Evolutionary conservation across 2,113 vertebrate genomes (phyloP).

Genomic region (Corythornis madagascariensis): DNA sequence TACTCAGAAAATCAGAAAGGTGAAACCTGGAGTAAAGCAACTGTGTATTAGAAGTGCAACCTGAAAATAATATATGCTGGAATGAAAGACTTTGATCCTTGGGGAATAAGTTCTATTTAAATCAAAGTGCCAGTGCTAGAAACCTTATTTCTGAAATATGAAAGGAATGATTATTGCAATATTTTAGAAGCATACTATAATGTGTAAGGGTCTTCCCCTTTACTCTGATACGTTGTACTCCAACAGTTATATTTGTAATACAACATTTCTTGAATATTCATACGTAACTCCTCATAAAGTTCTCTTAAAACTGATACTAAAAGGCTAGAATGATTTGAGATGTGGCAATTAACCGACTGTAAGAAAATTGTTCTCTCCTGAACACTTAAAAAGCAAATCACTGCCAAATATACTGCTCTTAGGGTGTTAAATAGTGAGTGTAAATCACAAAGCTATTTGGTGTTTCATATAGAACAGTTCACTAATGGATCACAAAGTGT

Average conservation of each 20-base stretch:
- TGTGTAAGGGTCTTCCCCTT: background rate
- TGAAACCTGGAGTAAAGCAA: background rate
- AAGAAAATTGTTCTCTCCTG: slow-evolving; percentile 18
- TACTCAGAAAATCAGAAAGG: background rate
- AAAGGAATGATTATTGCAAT: background rate
- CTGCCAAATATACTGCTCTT: slow-evolving; percentile 33
- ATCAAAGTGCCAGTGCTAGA: background rate
- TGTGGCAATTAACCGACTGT: slow-evolving; percentile 25
- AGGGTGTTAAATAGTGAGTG: background rate
- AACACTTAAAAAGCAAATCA: background rate
- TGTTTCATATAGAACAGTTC: background rate
- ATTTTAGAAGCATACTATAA: background rate
- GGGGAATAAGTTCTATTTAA: background rate
- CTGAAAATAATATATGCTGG: background rate
- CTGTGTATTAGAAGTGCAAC: background rate
- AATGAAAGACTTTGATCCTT: background rate
- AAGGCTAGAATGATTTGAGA: slow-evolving; percentile 14
- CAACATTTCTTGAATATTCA: slow-evolving; percentile 17
- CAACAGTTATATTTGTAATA: background rate
- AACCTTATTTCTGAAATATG: background rate
- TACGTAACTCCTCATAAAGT: background rate
- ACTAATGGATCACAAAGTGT: background rate
- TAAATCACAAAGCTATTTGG: background rate
- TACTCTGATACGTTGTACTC: background rate
- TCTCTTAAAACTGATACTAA: background rate